Evolutionary conservation across 2,797 vertebrate species (phyloP).

Genomic region (Orestias chungarensis): DNA sequence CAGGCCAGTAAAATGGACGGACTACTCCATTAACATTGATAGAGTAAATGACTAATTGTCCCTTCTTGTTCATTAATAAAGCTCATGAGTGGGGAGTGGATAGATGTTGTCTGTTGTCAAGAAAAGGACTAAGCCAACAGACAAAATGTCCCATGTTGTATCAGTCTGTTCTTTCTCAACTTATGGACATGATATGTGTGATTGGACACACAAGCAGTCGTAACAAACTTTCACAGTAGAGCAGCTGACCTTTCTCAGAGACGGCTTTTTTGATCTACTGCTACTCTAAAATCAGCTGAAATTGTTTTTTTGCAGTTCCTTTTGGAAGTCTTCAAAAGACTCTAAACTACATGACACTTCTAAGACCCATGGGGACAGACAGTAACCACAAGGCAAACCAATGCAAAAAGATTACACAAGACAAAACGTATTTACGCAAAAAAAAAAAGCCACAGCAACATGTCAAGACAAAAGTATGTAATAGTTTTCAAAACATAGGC

Average conservation of each 20-base stretch:
- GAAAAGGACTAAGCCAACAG: neutral
- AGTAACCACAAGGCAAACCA: neutral
- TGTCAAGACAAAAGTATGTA: neutral
- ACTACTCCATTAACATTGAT: no score
- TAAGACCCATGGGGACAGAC: neutral
- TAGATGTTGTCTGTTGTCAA: neutral
- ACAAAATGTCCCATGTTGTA: neutral
- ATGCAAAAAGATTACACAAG: neutral
- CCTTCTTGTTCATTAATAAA: neutral
- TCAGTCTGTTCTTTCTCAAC: neutral
- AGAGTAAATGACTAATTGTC: no score
- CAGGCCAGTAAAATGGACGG: neutral
- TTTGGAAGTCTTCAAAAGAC: neutral
- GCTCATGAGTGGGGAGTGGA: neutral
- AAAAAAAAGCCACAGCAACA: neutral
- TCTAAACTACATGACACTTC: neutral
- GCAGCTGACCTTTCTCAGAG: neutral
- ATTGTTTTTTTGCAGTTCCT: neutral
- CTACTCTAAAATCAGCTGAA: neutral
- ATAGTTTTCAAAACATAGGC: slow-evolving; percentile 4
- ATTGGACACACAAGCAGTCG: neutral
- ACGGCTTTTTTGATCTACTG: neutral
- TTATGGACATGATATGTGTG: neutral
- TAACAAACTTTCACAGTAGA: neutral
- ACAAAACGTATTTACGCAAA: neutral